A percentile compares a stretch with the other conserved stretches of the same genome.
Evolutionary conservation across 1,140 invertebrate species (phyloP).

Genomic region (Aphis gossypii): DNA sequence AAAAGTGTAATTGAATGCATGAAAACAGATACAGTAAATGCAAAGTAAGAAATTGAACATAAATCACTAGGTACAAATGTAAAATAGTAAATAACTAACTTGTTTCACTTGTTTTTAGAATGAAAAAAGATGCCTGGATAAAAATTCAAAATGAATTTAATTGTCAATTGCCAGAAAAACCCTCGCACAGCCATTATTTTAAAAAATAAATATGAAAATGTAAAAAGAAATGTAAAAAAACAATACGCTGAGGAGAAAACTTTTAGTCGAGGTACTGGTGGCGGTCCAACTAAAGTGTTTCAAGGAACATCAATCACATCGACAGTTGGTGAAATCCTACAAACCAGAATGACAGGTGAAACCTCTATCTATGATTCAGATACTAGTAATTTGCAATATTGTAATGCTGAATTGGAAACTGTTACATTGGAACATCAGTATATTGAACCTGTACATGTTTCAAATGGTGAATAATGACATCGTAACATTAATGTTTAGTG

Average conservation of each 20-base stretch:
- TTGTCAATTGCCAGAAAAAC: neutral
- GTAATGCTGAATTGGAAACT: neutral
- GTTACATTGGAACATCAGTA: neutral
- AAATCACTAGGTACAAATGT: neutral
- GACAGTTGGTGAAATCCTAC: neutral
- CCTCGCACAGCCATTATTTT: neutral
- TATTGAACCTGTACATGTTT: neutral
- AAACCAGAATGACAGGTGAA: neutral
- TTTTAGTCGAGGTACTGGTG: neutral
- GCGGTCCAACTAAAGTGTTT: neutral
- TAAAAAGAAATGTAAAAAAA: neutral
- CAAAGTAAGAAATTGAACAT: neutral
- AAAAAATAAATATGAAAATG: constrained; percentile 7
- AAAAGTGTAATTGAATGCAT: neutral
- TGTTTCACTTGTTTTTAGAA: neutral
- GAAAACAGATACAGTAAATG: neutral
- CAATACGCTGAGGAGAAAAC: neutral
- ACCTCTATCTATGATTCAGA: neutral
- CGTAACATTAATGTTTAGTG: neutral
- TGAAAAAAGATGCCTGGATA: neutral
- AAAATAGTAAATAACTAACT: neutral
- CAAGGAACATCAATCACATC: neutral
- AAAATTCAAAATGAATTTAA: constrained; percentile 14
- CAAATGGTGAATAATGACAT: neutral
- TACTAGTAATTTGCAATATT: no score